These are phyloP conservation scores for Cremastobaeus sp. DNA, from an alignment of 2,888 invertebrate genomes.

Conservation along the genomic window DNA sequence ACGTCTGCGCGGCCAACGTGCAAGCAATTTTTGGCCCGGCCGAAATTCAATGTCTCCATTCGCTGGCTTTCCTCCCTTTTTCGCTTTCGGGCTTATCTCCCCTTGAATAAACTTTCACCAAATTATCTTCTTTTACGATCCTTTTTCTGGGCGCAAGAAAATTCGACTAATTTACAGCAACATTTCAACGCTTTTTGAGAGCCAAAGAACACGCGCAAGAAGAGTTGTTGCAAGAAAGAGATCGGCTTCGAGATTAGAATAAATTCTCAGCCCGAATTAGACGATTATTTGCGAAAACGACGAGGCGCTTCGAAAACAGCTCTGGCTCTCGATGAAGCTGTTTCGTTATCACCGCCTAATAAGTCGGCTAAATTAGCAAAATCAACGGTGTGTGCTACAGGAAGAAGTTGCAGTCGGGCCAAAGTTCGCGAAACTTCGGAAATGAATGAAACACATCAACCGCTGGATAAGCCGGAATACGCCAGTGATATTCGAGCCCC, in stretches of 20 bases:
- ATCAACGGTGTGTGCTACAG: no score
- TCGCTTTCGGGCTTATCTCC: conserved; percentile 15
- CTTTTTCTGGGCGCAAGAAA: conserved; percentile 11
- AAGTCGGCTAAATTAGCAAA: no score
- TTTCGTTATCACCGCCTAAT: no score
- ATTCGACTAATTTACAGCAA: conserved; percentile 17
- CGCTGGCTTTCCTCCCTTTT: background rate
- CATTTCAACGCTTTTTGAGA: conserved; percentile 1
- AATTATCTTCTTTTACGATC: conserved; percentile 5
- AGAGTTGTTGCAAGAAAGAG: background rate
- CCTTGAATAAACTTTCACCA: conserved; percentile 11
- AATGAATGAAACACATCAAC: no score
- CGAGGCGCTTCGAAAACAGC: no score
- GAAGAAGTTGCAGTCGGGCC: no score
- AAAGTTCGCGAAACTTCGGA: no score
- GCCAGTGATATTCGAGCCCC: no score
- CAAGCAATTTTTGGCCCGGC: conserved; percentile 9
- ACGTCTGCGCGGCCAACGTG: conserved; percentile 7
- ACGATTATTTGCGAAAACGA: no score
- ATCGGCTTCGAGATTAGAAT: conserved; percentile 8
- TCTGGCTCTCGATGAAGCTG: no score
- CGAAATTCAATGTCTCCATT: conserved; percentile 1
- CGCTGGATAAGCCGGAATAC: no score
- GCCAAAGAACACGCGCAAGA: background rate
- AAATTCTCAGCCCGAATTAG: no score